Percentiles rank a stretch among this genome's conserved stretches.
phyloP scores from a whole-genome alignment of 2,113 vertebrate species.

The Notiomystis cincta region DNA sequence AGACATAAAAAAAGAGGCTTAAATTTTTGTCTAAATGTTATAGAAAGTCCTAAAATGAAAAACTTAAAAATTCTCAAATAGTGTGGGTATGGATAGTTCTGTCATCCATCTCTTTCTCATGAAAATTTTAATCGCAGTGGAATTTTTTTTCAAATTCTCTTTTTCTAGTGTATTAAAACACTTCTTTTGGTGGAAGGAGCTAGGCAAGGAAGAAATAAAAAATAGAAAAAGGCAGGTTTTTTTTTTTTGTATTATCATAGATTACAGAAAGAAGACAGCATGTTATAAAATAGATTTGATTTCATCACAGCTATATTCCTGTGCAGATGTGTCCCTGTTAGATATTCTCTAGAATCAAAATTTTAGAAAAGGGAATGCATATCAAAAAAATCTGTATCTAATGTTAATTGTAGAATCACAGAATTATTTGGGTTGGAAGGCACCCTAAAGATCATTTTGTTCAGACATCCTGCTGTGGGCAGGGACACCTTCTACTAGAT shows the following conservation, averaged over 20 bases:
- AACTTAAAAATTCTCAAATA: background rate
- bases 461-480: background rate
- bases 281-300: background rate
- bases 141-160: background rate
- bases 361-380: background rate
- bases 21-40: background rate
- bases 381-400: background rate
- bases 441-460: background rate
- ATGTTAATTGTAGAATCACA: background rate
- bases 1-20: background rate
- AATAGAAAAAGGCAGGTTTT: background rate
- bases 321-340: background rate
- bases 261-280: background rate
- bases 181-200: background rate
- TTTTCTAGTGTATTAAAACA: background rate
- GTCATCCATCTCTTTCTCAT: background rate
- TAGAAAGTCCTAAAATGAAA: background rate
- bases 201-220: background rate
- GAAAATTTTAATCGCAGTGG: background rate
- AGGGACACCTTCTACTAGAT: too few species aligned
- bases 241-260: background rate
- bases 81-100: background rate
- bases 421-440: background rate
- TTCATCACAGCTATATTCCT: background rate
- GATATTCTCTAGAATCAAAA: background rate